Percentiles rank a stretch among this genome's conserved stretches.
phyloP scores from a whole-genome alignment of 2,113 vertebrate species.

The Callospermophilus lateralis region DNA sequence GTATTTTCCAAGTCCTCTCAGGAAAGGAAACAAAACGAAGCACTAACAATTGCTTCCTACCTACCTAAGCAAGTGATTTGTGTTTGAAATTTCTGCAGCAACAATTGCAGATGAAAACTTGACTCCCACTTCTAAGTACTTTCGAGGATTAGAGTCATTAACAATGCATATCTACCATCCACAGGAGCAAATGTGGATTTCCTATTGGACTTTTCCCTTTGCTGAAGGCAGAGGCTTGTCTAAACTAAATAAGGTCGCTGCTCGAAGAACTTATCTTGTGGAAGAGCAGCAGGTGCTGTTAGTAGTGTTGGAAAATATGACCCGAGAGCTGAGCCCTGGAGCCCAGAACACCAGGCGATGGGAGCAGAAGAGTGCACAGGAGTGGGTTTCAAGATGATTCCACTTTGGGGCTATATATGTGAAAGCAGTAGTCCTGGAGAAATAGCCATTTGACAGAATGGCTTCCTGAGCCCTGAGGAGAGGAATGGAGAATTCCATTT shows the following conservation, averaged over 20 bases:
- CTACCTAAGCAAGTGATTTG: neutral
- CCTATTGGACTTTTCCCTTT: conserved; percentile 65
- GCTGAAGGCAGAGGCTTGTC: conserved; percentile 78
- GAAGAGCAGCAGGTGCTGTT: conserved; percentile 77
- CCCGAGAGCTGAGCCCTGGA: conserved; percentile 68
- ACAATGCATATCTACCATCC: conserved; percentile 58
- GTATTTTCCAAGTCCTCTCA: conserved; percentile 49
- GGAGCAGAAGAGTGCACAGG: conserved; percentile 61
- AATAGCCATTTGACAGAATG: neutral
- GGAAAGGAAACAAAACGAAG: conserved; percentile 59
- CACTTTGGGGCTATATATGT: neutral
- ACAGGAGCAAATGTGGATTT: conserved; percentile 70
- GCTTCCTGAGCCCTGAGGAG: conserved; percentile 14
- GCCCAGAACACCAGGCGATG: conserved; percentile 53
- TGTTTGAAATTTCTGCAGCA: neutral
- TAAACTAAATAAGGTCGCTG: conserved; percentile 75
- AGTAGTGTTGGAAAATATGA: conserved; percentile 60
- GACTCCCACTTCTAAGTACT: neutral
- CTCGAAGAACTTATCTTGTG: conserved; percentile 72
- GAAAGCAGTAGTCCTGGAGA: neutral
- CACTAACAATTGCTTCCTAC: conserved; percentile 49
- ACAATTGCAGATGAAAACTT: neutral
- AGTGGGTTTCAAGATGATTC: conserved; percentile 60
- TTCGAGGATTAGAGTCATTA: neutral
- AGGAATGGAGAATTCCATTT: neutral